phyloP scores from a whole-genome alignment of 2,797 vertebrate species.

The Pseudocheirus occidentalis region DNA sequence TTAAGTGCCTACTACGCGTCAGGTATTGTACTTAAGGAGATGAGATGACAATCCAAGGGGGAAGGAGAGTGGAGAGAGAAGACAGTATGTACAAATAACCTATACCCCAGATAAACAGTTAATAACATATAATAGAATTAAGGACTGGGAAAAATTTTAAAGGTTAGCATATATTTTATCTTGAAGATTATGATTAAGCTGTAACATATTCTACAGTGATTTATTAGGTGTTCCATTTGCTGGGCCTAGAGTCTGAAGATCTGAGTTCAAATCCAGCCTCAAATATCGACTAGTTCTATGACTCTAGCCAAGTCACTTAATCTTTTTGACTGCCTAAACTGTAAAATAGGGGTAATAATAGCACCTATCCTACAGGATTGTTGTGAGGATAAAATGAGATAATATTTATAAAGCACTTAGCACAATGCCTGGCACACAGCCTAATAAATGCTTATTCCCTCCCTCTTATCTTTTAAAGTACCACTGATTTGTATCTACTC shows the following conservation, averaged over 20 bases:
- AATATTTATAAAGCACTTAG: not conserved
- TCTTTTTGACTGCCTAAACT: not conserved
- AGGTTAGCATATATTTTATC: not conserved
- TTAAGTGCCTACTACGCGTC: not conserved
- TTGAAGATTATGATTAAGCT: not conserved
- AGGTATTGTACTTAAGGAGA: not conserved
- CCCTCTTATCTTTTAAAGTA: not conserved
- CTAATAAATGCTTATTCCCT: not conserved
- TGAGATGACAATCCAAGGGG: not conserved
- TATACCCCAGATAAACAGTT: not conserved
- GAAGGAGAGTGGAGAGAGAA: too few species aligned
- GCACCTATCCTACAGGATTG: too few species aligned
- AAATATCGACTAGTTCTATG: not conserved
- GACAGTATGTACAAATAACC: not conserved
- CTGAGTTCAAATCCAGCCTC: not conserved
- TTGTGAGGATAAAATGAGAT: too few species aligned
- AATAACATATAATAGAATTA: not conserved
- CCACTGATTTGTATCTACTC: not conserved
- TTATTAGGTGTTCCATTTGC: not conserved
- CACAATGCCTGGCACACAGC: not conserved
- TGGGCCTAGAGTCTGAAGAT: not conserved
- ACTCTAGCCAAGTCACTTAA: not conserved
- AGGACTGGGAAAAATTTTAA: not conserved
- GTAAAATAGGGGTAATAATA: not conserved
- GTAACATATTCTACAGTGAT: not conserved